Percentiles rank a stretch among this genome's conserved stretches.
Conservation (phyloP, 2,113 vertebrate species). For the Picathartes gymnocephalus region DNA sequence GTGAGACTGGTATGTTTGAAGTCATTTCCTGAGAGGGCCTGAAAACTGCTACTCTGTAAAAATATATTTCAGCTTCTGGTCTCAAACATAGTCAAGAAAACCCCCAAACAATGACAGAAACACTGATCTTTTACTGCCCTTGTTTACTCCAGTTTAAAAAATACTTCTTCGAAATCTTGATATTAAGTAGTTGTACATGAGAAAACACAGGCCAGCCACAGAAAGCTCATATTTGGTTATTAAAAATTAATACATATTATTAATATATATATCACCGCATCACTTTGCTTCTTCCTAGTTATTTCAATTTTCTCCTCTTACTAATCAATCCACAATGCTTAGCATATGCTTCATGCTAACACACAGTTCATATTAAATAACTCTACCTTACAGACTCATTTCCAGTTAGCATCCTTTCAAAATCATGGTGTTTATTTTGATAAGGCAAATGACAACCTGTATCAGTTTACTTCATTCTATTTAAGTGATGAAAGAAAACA, state of each 20-base stretch:
- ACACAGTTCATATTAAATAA: not conserved
- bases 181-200: not conserved
- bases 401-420: not conserved
- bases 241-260: not conserved
- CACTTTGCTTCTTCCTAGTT: not conserved
- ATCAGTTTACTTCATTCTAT: not conserved
- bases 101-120: not conserved
- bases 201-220: not conserved
- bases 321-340: not conserved
- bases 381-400: not conserved
- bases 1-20: not conserved
- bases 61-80: not conserved
- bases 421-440: not conserved
- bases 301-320: not conserved
- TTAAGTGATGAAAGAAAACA: not conserved
- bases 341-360: not conserved
- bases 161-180: not conserved
- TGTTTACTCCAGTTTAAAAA: not conserved
- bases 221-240: not conserved
- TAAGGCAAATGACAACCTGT: not conserved
- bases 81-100: not conserved
- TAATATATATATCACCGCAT: not conserved
- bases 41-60: not conserved
- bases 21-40: not conserved
- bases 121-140: fast-evolving